These are phyloP conservation scores for Chaunax sp. DNA, from an alignment of 2,797 vertebrate genomes.

Conservation along the genomic window DNA sequence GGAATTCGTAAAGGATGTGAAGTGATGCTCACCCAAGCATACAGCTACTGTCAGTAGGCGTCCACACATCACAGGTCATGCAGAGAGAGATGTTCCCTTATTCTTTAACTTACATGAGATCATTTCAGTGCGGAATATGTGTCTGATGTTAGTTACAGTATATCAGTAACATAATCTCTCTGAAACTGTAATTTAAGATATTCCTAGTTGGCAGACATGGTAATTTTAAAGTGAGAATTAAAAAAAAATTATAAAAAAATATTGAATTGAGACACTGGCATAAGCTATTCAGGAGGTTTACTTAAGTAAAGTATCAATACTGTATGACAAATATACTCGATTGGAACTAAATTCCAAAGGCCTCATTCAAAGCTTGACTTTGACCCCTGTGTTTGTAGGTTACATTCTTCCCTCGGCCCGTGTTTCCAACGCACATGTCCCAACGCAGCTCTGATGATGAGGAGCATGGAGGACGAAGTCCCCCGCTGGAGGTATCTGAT, in stretches of 20 bases:
- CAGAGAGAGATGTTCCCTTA: constrained; percentile 37
- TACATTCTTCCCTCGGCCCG: constrained; percentile 86
- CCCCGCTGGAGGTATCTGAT: constrained; percentile 96
- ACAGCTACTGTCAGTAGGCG: constrained; percentile 5
- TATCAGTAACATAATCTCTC: not conserved
- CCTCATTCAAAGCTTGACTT: not conserved
- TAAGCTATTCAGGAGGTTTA: too few species aligned
- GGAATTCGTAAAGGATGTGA: constrained; percentile 25
- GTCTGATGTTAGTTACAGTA: not conserved
- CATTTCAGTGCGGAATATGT: constrained; percentile 5
- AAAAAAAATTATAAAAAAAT: too few species aligned
- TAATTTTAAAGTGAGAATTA: not conserved
- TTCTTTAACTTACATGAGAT: constrained; percentile 24
- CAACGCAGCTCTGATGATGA: constrained; percentile 96
- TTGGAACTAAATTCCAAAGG: too few species aligned
- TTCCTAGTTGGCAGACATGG: not conserved
- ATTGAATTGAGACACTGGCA: too few species aligned
- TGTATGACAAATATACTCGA: too few species aligned
- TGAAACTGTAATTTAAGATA: constrained; percentile 1
- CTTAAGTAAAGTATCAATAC: too few species aligned
- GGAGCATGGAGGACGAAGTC: constrained; percentile 90
- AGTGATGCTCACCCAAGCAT: constrained; percentile 39
- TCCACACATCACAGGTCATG: constrained; percentile 66
- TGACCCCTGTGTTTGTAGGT: constrained; percentile 78
- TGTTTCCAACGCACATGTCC: constrained; percentile 85